Base-by-base conservation (phyloP, 2,797 vertebrate species). In the Poecilia picta region DNA sequence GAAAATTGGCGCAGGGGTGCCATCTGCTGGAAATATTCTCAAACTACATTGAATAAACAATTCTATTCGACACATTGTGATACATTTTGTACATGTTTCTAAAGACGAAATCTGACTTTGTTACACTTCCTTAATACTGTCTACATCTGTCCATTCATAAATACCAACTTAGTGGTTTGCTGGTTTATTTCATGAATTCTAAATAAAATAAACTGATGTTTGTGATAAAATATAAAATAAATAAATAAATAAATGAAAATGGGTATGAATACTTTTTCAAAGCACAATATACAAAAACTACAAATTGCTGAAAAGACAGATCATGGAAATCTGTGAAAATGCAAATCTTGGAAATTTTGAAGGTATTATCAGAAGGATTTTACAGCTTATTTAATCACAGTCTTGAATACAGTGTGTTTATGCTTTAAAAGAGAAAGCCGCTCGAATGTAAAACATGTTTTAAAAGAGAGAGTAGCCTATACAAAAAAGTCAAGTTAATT, bases 11-110 rank as follows among this genome's bases (percentile, higher is more conserved):
- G 39, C 68, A 59, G 18, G 45, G 66, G 77, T 74, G 51, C 92
- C 92, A 93, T 80, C 94, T 95, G 83, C 86, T 93, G 94, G 93
- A 51, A 10, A 74, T 28, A 68, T 10, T 13, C 36, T 55, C 2
- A 59, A 16, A 11, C 36, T 73, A 46, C 20, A 39, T 74, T 53
- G 46, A n/a, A 8, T 71, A 23, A 73, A 41, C 36, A 73, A 23
- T 33, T 47, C 39, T 25, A 23, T 43, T 68, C 39, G 33, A 39
- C 33, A 31, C 10, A 39, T 39, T 25, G 11, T 20, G 33, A 66
- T 23, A 4, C 6, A 66, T 66, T 68, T 41, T 43, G 66, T 36
- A 43, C 64, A 68, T 3, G 16, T 66, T 39, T 33, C 20, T 66
- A 3, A 15, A 62, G 31, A 18, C 28, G 7, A 62, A 36, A 23